Base-by-base conservation (phyloP, 2,113 vertebrate species). In the Eleginops maclovinus region DNA sequence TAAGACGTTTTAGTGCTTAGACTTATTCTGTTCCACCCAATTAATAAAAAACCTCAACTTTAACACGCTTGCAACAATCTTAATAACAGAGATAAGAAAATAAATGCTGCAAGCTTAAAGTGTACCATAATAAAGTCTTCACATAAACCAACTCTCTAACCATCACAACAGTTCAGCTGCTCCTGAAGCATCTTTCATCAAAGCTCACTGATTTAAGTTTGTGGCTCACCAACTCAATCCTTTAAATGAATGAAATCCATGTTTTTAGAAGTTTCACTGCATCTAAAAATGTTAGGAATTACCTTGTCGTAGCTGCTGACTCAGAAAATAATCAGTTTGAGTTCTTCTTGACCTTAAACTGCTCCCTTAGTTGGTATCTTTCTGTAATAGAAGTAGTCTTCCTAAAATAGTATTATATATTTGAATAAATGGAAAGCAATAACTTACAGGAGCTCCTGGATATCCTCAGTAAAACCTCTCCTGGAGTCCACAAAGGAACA, bases 361-460 rank as follows among this genome's bases (percentile, higher is more conserved):
- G 4, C 36, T 51, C 46, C 3, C 2, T 36, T 28, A 17, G 21
- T n/a, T 19, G 9, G 19, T 65, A 22, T 14, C 4, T n/a, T n/a
- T 10, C 17, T 5, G 10, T 62, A 47, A 9, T 3, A 36, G 3
- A 6, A 9, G 22, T 5, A 67, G 49, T 67, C 16, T 28, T 26
- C 50, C 2, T 9, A 9, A 8, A 24, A 43, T 36, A 65, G 10
- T 6, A n/a, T 17, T 31, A 11, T 12, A 0, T 17, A 6, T 17
- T 26, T 7, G 2, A 31, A 1, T 40, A 11, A 44, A 15, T 44
- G 4, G 41, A 47, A 49, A 22, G 14, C 13, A 16, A 19, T 1
- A 44, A 56, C 19, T 56, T 15, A 73, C 79, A 61, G 46, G 12
- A 13, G n/a, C 10, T 55, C 5, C 55, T 24, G 53, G 55, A 21